Conservation (phyloP, 2,113 vertebrate genomes). For the Saccopteryx leptura region DNA sequence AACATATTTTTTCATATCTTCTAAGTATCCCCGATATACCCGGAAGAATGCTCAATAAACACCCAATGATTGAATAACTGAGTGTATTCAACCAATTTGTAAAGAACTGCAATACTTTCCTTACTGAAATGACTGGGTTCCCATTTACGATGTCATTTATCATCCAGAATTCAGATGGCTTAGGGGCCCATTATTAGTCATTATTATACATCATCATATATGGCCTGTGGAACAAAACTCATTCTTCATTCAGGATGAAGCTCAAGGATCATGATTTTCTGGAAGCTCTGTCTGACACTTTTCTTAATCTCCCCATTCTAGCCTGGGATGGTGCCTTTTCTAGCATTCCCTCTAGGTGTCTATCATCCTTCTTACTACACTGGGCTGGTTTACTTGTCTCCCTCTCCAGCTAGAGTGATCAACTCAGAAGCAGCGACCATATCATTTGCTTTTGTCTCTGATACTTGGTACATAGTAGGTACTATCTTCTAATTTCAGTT, state of each 20-base stretch:
- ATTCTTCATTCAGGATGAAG: conserved; percentile 5
- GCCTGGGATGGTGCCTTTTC: background rate
- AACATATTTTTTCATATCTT: background rate
- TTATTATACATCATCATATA: background rate
- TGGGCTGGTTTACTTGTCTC: background rate
- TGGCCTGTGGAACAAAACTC: background rate
- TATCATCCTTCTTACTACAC: background rate
- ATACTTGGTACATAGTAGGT: background rate
- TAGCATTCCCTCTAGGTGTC: background rate
- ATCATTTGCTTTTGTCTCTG: background rate
- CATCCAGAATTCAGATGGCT: background rate
- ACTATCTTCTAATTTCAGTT: background rate
- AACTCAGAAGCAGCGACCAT: background rate
- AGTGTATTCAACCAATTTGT: background rate
- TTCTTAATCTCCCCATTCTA: background rate
- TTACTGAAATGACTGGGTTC: background rate
- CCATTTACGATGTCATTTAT: background rate
- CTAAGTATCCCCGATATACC: background rate
- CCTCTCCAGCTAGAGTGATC: background rate
- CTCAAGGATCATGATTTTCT: background rate
- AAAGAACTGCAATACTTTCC: background rate
- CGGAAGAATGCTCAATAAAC: background rate
- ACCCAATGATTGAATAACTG: background rate
- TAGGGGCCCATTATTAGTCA: background rate
- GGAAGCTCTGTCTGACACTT: background rate